Conservation (phyloP, 2,888 invertebrate genomes). For the Heliconius aoede region DNA sequence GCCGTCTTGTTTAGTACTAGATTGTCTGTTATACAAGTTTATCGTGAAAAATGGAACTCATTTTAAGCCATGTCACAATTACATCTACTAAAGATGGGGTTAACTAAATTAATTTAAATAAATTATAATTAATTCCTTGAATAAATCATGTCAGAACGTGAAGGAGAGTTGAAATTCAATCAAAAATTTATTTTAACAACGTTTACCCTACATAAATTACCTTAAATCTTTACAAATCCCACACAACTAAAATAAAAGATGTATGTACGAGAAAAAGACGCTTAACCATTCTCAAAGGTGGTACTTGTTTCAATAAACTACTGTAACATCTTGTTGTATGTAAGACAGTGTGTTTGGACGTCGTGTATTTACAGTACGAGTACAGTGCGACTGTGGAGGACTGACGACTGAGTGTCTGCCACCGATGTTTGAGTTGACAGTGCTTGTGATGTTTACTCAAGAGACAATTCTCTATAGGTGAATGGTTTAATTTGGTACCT, state of each 20-base stretch:
- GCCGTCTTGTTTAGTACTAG: no score
- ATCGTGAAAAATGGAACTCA: no score
- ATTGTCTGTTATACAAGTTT: no score
- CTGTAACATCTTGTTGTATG: neutral
- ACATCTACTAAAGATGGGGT: no score
- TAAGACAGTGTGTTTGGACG: neutral
- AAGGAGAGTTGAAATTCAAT: no score
- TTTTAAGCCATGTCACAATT: no score
- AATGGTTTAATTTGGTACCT: neutral
- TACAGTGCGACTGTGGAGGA: neutral
- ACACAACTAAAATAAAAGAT: neutral
- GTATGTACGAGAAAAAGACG: neutral
- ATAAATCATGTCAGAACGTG: neutral
- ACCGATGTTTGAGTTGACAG: neutral
- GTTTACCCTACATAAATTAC: neutral
- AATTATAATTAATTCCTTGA: neutral
- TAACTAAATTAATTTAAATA: no score
- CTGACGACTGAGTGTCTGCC: neutral
- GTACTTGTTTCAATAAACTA: slow-evolving; percentile 7
- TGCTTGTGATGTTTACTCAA: neutral
- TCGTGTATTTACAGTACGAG: slow-evolving; percentile 1
- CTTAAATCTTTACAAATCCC: neutral
- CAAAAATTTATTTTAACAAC: neutral
- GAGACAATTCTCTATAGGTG: neutral
- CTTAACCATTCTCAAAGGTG: neutral